A percentile compares a stretch with the other conserved stretches of the same genome.
Evolutionary conservation across 1,140 invertebrate species (phyloP).

Genomic region (Lepidurus couesii): DNA sequence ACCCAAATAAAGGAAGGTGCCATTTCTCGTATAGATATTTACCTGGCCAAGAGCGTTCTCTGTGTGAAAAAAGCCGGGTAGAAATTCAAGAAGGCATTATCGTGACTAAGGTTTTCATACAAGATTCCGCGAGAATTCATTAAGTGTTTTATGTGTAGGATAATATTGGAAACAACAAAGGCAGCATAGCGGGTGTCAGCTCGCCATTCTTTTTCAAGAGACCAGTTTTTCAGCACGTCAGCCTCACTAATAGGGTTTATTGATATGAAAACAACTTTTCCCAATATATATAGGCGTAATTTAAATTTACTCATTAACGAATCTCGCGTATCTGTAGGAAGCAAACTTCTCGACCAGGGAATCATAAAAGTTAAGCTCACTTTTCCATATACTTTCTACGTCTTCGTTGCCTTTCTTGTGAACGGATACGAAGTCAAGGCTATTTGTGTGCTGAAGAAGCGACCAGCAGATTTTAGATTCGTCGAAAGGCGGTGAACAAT

Average conservation of each 20-base stretch:
- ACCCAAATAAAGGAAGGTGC: background rate
- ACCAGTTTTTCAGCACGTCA: background rate
- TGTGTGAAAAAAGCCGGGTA: background rate
- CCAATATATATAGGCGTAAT: background rate
- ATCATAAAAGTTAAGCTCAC: background rate
- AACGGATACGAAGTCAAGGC: background rate
- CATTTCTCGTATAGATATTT: background rate
- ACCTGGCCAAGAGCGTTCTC: slow-evolving; percentile 14
- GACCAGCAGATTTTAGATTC: background rate
- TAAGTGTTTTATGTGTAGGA: background rate
- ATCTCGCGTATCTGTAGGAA: background rate
- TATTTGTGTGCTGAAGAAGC: background rate
- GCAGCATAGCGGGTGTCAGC: slow-evolving; percentile 6
- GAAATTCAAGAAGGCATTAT: background rate
- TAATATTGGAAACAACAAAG: background rate
- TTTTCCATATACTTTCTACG: background rate
- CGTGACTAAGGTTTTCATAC: background rate
- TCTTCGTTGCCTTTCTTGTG: background rate
- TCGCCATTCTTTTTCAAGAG: background rate
- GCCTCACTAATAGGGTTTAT: background rate
- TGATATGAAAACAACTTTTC: background rate
- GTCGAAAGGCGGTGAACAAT: background rate
- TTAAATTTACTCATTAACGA: background rate
- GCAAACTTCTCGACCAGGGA: background rate
- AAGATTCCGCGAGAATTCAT: background rate